Percentiles rank a stretch among this genome's conserved stretches.
Evolutionary conservation across 2,888 invertebrate species (phyloP).

Genomic region (Alloscopus bannaensis): DNA sequence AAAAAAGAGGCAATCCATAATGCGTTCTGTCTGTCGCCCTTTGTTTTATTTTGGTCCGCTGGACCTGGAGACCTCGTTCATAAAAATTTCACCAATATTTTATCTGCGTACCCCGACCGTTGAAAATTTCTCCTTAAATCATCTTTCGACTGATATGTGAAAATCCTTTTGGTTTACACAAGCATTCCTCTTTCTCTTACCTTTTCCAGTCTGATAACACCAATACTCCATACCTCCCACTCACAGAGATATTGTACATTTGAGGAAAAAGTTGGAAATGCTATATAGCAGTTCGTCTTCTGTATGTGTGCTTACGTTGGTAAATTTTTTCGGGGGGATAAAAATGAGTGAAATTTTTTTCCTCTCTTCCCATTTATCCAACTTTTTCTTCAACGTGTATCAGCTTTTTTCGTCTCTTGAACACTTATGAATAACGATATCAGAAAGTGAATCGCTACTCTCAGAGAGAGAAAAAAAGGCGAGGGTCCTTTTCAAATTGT

Average conservation of each 20-base stretch:
- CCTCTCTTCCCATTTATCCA: neutral
- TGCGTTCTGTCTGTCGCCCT: conserved; percentile 50
- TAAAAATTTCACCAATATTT: conserved; percentile 67
- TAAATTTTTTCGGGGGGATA: too few species aligned
- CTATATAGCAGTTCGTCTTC: too few species aligned
- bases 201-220: too few species aligned
- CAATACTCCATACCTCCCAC: too few species aligned
- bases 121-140: conserved; percentile 66
- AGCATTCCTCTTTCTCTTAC: too few species aligned
- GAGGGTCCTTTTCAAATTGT: conserved; percentile 1
- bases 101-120: conserved; percentile 58
- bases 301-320: too few species aligned
- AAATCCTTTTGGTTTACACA: conserved; percentile 46
- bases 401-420: neutral
- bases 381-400: neutral
- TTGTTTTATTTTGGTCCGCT: conserved; percentile 61
- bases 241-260: neutral
- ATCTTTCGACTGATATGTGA: conserved; percentile 48
- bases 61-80: conserved; percentile 59
- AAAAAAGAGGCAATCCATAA: conserved; percentile 55
- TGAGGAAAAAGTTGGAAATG: neutral
- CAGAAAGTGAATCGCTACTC: conserved; percentile 2
- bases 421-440: neutral
- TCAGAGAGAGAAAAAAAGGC: too few species aligned
- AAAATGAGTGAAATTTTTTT: conserved; percentile 1